Evolutionary conservation across 1,140 invertebrate species (phyloP).

Genomic region (Drosophila serrata): DNA sequence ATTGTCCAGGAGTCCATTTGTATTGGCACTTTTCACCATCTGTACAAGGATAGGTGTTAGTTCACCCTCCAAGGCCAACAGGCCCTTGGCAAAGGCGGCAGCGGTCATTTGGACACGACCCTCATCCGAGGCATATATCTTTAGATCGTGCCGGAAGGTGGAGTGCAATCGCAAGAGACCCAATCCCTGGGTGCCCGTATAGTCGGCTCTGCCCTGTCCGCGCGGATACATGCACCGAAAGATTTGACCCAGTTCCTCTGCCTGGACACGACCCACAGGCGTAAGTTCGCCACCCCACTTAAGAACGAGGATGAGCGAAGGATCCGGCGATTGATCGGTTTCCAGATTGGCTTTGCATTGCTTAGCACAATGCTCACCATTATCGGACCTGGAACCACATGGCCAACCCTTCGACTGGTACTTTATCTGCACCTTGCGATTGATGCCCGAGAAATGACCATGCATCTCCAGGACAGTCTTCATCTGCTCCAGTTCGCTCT

Average conservation of each 20-base stretch:
- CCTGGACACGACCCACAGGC: constrained; percentile 98
- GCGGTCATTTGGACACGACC: constrained; percentile 99
- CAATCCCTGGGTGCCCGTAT: constrained; percentile 93
- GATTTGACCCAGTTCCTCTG: constrained; percentile 98
- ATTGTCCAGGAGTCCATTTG: constrained; percentile 98
- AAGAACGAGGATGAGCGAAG: constrained; percentile 96
- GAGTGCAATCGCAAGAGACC: constrained; percentile 97
- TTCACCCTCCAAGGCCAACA: constrained; percentile 98
- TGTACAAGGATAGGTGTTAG: constrained; percentile 99
- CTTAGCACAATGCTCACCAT: constrained; percentile 89
- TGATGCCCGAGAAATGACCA: constrained; percentile 99
- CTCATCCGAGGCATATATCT: constrained; percentile 99
- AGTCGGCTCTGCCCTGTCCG: constrained; percentile 92
- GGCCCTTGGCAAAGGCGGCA: constrained; percentile 99
- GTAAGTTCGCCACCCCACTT: constrained; percentile 99
- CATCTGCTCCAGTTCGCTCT: constrained; percentile 98
- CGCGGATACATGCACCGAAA: constrained; percentile 99
- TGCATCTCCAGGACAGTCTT: constrained; percentile 99
- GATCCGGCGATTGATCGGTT: constrained; percentile 92
- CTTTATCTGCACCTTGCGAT: constrained; percentile 99
- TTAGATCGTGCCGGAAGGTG: constrained; percentile 99
- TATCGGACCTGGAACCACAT: constrained; percentile 97
- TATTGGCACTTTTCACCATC: constrained; percentile 99
- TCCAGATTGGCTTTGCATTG: constrained; percentile 41
- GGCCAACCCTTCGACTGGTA: constrained; percentile 98